A percentile compares a stretch with the other conserved stretches of the same genome.
phyloP scores from a whole-genome alignment of 2,888 invertebrate species.

The Andrena chrysosceles region DNA sequence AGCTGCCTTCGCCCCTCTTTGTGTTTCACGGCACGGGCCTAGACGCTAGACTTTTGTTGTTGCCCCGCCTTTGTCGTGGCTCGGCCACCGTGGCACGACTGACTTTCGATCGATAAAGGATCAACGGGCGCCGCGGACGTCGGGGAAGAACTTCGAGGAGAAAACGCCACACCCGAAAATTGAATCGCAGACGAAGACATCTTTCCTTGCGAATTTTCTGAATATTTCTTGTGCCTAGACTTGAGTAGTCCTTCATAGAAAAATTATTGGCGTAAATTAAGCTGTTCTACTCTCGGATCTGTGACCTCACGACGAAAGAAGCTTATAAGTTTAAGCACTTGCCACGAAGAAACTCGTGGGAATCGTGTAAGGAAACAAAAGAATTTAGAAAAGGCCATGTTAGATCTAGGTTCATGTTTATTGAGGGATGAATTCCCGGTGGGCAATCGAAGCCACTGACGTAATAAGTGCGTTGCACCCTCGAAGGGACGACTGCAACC shows the following conservation, averaged over 20 bases:
- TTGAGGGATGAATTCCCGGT: conserved; percentile 17
- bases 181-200: background rate
- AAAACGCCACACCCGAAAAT: background rate
- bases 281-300: too few relatives aligned
- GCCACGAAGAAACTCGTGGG: too few relatives aligned
- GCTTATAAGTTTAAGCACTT: too few relatives aligned
- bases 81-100: conserved; percentile 66
- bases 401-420: background rate
- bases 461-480: conserved; percentile 46
- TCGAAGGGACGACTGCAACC: conserved; percentile 19
- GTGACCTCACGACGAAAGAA: too few relatives aligned
- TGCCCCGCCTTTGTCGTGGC: conserved; percentile 69
- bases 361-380: too few relatives aligned
- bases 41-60: conserved; percentile 76
- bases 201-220: background rate
- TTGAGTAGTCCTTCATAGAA: too few relatives aligned
- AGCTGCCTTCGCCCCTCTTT: conserved; percentile 72
- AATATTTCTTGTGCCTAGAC: background rate
- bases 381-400: too few relatives aligned
- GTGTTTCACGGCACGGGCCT: conserved; percentile 73
- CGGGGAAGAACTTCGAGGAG: background rate
- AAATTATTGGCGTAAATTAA: too few relatives aligned
- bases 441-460: conserved; percentile 42
- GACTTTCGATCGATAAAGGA: conserved; percentile 74
- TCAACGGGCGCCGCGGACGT: conserved; percentile 37